Percentiles rank a stretch among this genome's conserved stretches.
Evolutionary conservation across 1,140 invertebrate genomes (phyloP).

Genomic region (Olivierus martensii): DNA sequence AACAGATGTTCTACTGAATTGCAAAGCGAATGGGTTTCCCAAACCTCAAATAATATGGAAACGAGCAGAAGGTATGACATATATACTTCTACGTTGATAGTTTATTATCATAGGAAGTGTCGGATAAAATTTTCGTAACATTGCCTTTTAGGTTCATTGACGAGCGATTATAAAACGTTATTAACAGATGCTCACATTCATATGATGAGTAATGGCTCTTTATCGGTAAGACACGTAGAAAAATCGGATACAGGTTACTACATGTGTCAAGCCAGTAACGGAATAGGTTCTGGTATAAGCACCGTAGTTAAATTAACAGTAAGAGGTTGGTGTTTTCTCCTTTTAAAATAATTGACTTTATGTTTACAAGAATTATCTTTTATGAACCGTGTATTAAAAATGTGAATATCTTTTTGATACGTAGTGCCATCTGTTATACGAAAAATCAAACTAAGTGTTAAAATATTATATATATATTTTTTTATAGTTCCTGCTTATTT

Average conservation of each 20-base stretch:
- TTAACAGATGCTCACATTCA: conserved; percentile 23
- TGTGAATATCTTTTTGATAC: no score
- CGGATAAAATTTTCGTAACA: no score
- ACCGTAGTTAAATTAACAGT: conserved; percentile 32
- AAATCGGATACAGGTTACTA: conserved; percentile 32
- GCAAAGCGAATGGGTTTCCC: conserved; percentile 32
- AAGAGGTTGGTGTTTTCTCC: conserved; percentile 24
- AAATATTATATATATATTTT: conserved; percentile 3
- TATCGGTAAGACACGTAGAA: conserved; percentile 27
- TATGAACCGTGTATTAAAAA: no score
- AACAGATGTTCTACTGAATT: conserved; percentile 29
- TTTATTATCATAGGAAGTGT: no score
- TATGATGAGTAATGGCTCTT: conserved; percentile 30
- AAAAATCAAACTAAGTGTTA: no score
- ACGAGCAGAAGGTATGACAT: conserved; percentile 17
- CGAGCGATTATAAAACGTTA: conserved; percentile 19
- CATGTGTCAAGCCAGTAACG: conserved; percentile 88
- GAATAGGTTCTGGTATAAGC: conserved; percentile 48
- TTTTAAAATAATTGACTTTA: no score
- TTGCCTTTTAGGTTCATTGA: conserved; percentile 9
- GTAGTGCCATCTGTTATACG: no score
- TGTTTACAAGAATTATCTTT: no score
- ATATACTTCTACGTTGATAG: neutral
- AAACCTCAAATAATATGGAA: conserved; percentile 32
- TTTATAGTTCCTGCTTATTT: conserved; percentile 22